Percentiles rank a stretch among this genome's conserved stretches.
Conservation (phyloP, 1,140 invertebrate species). For the Elymnias hypermnestra region DNA sequence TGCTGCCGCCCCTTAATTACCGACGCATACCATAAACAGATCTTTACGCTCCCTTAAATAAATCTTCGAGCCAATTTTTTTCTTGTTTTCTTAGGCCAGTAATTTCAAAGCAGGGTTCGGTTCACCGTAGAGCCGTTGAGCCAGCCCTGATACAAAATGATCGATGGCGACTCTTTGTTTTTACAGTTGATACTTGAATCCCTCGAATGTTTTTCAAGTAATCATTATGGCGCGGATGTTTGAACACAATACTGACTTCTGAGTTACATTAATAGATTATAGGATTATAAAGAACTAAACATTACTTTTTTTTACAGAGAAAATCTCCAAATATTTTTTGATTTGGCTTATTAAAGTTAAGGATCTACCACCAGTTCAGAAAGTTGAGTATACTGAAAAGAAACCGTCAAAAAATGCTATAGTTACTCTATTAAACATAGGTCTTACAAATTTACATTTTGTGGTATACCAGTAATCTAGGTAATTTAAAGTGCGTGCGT, state of each 20-base stretch:
- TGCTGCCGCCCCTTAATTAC: conserved; percentile 69
- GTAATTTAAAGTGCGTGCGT: too few relatives aligned
- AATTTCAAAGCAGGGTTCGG: conserved; percentile 57
- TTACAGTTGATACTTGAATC: conserved; percentile 33
- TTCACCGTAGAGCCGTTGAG: conserved; percentile 32
- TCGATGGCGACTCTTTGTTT: conserved; percentile 65
- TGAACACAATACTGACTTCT: background rate
- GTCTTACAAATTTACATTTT: too few relatives aligned
- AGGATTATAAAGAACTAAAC: too few relatives aligned
- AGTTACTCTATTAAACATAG: too few relatives aligned
- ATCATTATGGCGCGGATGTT: conserved; percentile 11
- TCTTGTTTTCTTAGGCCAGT: conserved; percentile 61
- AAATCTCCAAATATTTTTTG: background rate
- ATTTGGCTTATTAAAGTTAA: too few relatives aligned
- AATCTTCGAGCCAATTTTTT: conserved; percentile 62
- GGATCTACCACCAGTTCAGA: too few relatives aligned
- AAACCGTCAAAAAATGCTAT: too few relatives aligned
- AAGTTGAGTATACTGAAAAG: too few relatives aligned
- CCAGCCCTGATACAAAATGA: conserved; percentile 41
- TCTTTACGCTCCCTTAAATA: conserved; percentile 75
- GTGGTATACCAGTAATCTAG: too few relatives aligned
- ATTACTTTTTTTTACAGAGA: background rate
- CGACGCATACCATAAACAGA: conserved; percentile 74
- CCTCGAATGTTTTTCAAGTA: conserved; percentile 7
- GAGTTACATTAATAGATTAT: background rate